These are phyloP conservation scores for Nematostella vectensis DNA, from an alignment of 92 coral and sea anemone genomes.

Conservation along the genomic window DNA sequence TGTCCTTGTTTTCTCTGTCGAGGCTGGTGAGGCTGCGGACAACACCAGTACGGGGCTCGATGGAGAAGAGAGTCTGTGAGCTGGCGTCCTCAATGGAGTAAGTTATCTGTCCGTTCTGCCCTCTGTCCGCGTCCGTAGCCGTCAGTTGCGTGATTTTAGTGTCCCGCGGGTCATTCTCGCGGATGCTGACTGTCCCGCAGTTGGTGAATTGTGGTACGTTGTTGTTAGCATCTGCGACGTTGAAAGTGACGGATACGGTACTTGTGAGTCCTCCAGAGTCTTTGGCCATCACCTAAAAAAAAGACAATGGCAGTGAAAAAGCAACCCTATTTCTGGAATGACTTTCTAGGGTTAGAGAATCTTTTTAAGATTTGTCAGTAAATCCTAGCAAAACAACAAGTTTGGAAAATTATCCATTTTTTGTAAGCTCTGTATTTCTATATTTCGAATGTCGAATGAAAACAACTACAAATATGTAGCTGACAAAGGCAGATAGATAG, in stretches of 20 bases:
- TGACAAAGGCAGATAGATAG: too few relatives aligned
- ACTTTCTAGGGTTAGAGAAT: too few relatives aligned
- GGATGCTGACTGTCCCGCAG: slow-evolving; percentile 36
- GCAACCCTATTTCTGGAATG: too few relatives aligned
- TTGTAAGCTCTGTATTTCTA: too few relatives aligned
- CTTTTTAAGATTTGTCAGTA: too few relatives aligned
- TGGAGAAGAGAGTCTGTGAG: slow-evolving; percentile 35
- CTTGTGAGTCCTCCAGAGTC: slow-evolving; percentile 16
- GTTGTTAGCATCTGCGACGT: slow-evolving; percentile 42
- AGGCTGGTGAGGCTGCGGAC: slow-evolving; percentile 31
- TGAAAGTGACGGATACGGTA: slow-evolving; percentile 29
- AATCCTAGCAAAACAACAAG: too few relatives aligned
- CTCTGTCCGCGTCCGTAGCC: slow-evolving; percentile 63
- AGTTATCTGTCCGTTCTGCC: slow-evolving; percentile 46
- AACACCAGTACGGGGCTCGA: slow-evolving; percentile 68
- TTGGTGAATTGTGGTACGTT: slow-evolving; percentile 41
- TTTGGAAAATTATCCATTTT: too few relatives aligned
- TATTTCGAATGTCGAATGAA: too few relatives aligned
- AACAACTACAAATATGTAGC: too few relatives aligned
- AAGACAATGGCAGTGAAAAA: too few relatives aligned
- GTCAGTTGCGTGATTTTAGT: slow-evolving; percentile 31
- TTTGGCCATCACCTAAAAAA: slow-evolving; percentile 23
- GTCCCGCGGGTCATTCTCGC: slow-evolving; percentile 65
- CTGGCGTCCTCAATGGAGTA: slow-evolving; percentile 48
- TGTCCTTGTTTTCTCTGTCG: slow-evolving; percentile 48